Evolutionary conservation across 2,113 vertebrate species (phyloP).

Genomic region (Eublepharis macularius): DNA sequence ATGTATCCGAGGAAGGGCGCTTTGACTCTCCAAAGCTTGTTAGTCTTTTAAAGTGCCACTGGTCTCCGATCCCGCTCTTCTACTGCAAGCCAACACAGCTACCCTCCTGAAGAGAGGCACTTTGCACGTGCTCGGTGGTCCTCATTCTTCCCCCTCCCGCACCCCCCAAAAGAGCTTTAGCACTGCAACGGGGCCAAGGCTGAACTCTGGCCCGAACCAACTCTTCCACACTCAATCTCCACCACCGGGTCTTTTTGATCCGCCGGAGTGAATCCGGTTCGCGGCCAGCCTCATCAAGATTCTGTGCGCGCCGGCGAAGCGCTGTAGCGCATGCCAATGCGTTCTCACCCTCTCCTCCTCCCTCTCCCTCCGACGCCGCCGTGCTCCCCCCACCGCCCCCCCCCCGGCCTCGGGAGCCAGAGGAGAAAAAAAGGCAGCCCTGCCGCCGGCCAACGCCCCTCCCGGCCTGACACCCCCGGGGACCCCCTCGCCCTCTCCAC

Average conservation of each 20-base stretch:
- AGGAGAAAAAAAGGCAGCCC: not conserved
- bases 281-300: slow-evolving; percentile 23
- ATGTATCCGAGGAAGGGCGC: too few relatives aligned
- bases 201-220: not conserved
- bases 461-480: not conserved
- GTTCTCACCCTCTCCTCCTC: not conserved
- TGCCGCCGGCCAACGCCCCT: slow-evolving; percentile 18
- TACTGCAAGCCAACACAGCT: too few relatives aligned
- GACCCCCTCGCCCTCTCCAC: not conserved
- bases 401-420: not conserved
- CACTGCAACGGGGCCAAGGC: not conserved
- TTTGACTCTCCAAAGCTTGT: too few relatives aligned
- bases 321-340: slow-evolving; percentile 1
- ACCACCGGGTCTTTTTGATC: not conserved
- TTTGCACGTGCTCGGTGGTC: slow-evolving; percentile 6
- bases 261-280: slow-evolving; percentile 11
- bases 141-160: too few relatives aligned
- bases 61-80: too few relatives aligned
- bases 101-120: too few relatives aligned
- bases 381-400: not conserved
- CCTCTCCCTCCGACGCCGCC: too few relatives aligned
- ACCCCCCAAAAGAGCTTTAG: too few relatives aligned
- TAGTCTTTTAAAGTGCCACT: too few relatives aligned
- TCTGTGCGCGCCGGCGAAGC: slow-evolving; percentile 1
- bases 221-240: fast-evolving